A percentile compares a stretch with the other conserved stretches of the same genome.
These are phyloP conservation scores for Poecile atricapillus DNA, from an alignment of 2,113 vertebrate genomes.

Conservation along the genomic window DNA sequence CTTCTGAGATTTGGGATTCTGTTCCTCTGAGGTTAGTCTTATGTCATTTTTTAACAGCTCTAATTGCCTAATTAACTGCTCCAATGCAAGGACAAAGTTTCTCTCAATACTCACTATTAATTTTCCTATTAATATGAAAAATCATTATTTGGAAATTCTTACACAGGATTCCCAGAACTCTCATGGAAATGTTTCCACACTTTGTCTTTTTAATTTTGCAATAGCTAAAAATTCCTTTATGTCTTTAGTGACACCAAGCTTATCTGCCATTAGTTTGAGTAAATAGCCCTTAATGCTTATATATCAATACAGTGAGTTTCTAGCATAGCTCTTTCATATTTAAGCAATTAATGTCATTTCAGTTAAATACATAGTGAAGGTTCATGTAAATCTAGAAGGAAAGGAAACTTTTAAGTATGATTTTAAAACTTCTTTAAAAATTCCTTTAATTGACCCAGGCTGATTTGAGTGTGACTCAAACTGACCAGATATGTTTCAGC, in stretches of 20 bases:
- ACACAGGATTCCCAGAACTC: background rate
- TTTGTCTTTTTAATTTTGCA: background rate
- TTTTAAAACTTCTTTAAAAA: background rate
- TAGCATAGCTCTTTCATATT: background rate
- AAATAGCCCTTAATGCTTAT: background rate
- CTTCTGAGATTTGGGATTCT: background rate
- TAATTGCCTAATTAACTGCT: constrained; percentile 21
- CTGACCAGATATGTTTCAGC: background rate
- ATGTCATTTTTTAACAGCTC: background rate
- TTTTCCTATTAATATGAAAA: background rate
- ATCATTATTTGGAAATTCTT: background rate
- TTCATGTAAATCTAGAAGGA: background rate
- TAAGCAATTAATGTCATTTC: background rate
- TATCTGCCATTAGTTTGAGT: background rate
- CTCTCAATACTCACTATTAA: background rate
- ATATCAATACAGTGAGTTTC: background rate
- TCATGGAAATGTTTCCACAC: background rate
- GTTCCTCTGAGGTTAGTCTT: background rate
- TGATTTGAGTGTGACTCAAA: background rate
- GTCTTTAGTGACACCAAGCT: background rate
- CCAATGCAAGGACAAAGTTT: background rate
- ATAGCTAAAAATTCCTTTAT: background rate
- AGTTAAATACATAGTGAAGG: background rate
- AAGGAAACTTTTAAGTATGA: background rate
- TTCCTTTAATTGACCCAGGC: background rate